Evolutionary conservation across 35 echinoderm and acorn worm species (phyloP), one percentile per base, ranked within the genome.

Genomic region (Eucidaris tribuloides): DNA sequence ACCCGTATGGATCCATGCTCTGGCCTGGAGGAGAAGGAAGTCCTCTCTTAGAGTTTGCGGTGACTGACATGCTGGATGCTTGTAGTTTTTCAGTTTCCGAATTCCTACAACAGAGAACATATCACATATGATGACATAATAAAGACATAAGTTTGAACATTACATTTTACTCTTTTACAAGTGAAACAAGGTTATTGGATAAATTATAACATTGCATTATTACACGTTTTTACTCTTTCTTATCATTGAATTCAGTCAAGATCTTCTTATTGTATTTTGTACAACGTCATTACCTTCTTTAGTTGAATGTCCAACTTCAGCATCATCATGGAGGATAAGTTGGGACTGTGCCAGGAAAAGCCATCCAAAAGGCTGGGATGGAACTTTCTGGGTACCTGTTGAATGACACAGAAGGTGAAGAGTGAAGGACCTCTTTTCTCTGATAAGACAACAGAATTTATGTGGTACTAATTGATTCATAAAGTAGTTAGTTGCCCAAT

Each of bases 301-400:
- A 7, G 80, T 33, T 3, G 84, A 82, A 1, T 33, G 19, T 9
- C 79, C 71, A 18, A 61, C 68, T 36, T 29, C 59, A 48, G 66
- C 55, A 31, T 79, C 46, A 25, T 79, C 76, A 84, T 87, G 85
- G 42, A 70, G 33, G 19, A 23, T 3, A 38, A 89, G 40, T 48
- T 93, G 91, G 31, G 76, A 79, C 29, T 38, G 85, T 27, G 85
- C 42, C 19, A 88, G 46, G 62, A 80, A 93, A 7, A 93, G 71
- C 80, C 85, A 93, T 36, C 80, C 20, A 24, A 80, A 79, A 13
- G 85, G 85, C n/a, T 54, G 9, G 49, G 9, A 9, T 54, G 49
- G n/a, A n/a, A 54, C n/a, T 9, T 13, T n/a, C n/a, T n/a, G n/a
- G n/a, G n/a, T n/a, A n/a, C n/a, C n/a, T n/a, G n/a, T n/a, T n/a